Percentiles rank a stretch among this genome's conserved stretches.
phyloP scores from a whole-genome alignment of 2,113 vertebrate genomes.

The Fregetta grallaria region DNA sequence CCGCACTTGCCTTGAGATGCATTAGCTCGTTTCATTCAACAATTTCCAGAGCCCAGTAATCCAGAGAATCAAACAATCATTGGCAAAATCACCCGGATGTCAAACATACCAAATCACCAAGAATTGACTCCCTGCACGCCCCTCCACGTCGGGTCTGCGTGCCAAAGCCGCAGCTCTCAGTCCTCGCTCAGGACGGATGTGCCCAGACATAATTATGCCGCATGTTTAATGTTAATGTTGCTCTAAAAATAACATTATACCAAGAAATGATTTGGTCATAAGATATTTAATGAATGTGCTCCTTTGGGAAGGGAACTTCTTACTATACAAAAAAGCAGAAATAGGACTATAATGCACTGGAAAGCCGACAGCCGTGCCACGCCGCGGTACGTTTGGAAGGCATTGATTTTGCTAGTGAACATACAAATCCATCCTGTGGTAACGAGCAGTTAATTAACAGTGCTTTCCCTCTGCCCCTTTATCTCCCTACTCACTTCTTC shows the following conservation, averaged over 20 bases:
- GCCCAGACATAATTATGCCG: not conserved
- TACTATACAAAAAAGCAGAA: not conserved
- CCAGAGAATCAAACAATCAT: not conserved
- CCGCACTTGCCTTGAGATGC: not conserved
- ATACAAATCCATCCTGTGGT: not conserved
- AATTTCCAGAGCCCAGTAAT: not conserved
- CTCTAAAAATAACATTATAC: not conserved
- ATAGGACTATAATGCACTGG: accelerated
- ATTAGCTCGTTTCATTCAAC: not conserved
- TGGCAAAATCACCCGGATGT: too few species aligned
- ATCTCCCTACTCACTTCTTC: not conserved
- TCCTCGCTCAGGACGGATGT: not conserved
- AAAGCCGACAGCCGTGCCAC: accelerated
- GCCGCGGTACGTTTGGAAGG: accelerated
- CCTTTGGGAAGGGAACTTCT: not conserved
- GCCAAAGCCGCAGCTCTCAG: not conserved
- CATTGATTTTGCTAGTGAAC: not conserved
- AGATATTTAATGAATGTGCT: not conserved
- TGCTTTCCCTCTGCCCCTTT: not conserved
- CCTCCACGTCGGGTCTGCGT: not conserved
- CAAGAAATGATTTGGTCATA: not conserved
- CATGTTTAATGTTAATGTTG: accelerated
- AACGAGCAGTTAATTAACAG: not conserved
- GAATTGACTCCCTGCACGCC: accelerated
- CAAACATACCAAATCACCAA: not conserved